Percentiles rank a stretch among this genome's conserved stretches.
These are phyloP conservation scores for Temnothorax nylanderi DNA, from an alignment of 1,140 invertebrate genomes.

Conservation along the genomic window DNA sequence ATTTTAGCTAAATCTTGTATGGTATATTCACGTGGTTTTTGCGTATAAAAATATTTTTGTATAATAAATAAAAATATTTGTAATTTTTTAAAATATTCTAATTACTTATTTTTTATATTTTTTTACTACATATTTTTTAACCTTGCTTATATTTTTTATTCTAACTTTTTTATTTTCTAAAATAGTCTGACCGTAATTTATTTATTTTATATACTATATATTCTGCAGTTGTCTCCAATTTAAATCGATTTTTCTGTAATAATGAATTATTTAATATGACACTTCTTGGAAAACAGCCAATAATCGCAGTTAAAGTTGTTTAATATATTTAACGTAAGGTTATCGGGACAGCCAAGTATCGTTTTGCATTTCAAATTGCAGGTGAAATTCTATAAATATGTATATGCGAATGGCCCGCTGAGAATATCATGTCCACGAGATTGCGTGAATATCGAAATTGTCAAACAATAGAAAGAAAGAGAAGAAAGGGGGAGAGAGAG, in stretches of 20 bases:
- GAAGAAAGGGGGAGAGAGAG: not conserved
- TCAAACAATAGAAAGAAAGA: not conserved
- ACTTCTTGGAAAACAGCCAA: not conserved
- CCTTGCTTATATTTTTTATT: not conserved
- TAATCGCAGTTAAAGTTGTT: constrained; percentile 13
- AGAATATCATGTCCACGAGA: constrained; percentile 31
- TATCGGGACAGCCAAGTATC: constrained; percentile 3
- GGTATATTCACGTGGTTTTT: no score
- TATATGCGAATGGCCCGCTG: constrained; percentile 6
- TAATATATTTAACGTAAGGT: constrained; percentile 1
- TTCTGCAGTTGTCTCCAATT: not conserved
- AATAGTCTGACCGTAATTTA: not conserved
- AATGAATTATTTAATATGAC: not conserved
- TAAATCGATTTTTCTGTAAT: not conserved
- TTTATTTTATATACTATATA: not conserved
- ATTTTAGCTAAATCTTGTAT: not conserved
- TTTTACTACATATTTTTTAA: not conserved
- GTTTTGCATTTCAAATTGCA: constrained; percentile 43
- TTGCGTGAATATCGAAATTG: constrained; percentile 42
- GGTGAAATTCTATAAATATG: constrained; percentile 41
- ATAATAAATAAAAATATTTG: not conserved
- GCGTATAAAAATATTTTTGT: not conserved
- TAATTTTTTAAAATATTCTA: not conserved
- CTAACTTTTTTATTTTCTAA: not conserved
- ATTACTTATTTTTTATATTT: not conserved